Base-by-base conservation (phyloP, 2,888 invertebrate genomes). In the Rosalia funebris region DNA sequence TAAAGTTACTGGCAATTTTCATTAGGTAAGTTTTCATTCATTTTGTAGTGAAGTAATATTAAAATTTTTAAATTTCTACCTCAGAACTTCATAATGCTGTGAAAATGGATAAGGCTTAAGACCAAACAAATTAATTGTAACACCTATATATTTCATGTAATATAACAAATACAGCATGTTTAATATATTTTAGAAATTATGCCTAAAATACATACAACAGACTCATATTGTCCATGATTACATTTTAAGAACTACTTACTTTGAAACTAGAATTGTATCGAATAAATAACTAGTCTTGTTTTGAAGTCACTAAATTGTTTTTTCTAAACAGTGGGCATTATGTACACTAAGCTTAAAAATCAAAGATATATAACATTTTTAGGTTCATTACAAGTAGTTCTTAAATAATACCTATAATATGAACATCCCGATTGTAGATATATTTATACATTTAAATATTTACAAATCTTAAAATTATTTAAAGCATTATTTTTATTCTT, bases 91-190 rank as follows among this genome's bases (percentile, higher is more conserved):
- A n/a, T n/a, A n/a, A n/a, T n/a, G n/a, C n/a, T n/a, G n/a, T n/a
- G n/a, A n/a, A n/a, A n/a, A n/a, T n/a, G n/a, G n/a, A n/a, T n/a
- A n/a, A n/a, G n/a, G n/a, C n/a, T n/a, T n/a, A n/a, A n/a, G n/a
- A n/a, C n/a, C n/a, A n/a, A n/a, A n/a, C n/a, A n/a, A n/a, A n/a
- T n/a, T n/a, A 7, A 34, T 73, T 71, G 75, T 78, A 79, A 79
- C 79, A 79, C 76, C 75, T 77, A 79, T 78, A 77, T 78, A 77
- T 78, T 79, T 76, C 68, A 70, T 75, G 74, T 75, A 76, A 77
- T 74, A 75, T 73, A 72, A 68, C 66, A 71, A 74, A 75, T 75
- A 75, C 71, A 77, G 75, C 72, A 52, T 76, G 78, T 72, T 77
- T 69, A 64, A 75, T 68, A 75, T 75, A 76, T 77, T 74, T 73